These are phyloP conservation scores for Myotis lucifugus DNA, from an alignment of 2,113 vertebrate genomes.

Conservation along the genomic window DNA sequence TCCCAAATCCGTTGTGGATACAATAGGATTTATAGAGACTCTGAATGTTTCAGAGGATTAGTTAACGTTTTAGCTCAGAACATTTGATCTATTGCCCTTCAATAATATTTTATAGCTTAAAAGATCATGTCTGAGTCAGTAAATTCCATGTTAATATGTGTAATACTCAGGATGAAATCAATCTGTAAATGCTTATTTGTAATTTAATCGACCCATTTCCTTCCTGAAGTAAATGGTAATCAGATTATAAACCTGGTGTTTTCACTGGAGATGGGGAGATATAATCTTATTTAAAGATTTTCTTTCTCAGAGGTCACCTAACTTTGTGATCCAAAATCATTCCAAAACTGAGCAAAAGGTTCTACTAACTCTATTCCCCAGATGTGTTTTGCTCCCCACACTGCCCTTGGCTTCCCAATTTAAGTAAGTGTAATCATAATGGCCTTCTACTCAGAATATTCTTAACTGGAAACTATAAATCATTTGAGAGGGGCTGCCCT, in stretches of 20 bases:
- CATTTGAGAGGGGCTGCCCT: background rate
- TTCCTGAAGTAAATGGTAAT: conserved; percentile 80
- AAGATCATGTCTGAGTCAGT: conserved; percentile 75
- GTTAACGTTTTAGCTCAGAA: background rate
- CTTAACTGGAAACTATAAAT: conserved; percentile 4
- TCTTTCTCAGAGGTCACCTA: conserved; percentile 50
- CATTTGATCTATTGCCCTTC: background rate
- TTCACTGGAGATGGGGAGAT: conserved; percentile 44
- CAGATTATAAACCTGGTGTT: conserved; percentile 67
- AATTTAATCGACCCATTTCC: conserved; percentile 80
- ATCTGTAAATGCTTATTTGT: conserved; percentile 79
- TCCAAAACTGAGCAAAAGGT: background rate
- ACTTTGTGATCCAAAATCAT: conserved; percentile 46
- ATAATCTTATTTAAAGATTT: conserved; percentile 65
- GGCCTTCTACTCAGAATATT: conserved; percentile 21
- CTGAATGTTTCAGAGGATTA: background rate
- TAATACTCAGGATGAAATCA: conserved; percentile 61
- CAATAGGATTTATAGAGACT: background rate
- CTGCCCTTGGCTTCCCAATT: background rate
- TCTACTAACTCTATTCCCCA: conserved; percentile 2
- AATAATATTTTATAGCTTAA: conserved; percentile 26
- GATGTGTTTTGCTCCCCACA: background rate
- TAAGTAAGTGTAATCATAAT: conserved; percentile 7
- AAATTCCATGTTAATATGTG: conserved; percentile 75
- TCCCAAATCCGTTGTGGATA: background rate